Evolutionary conservation across 37 sponge, comb jelly and placozoan genomes (phyloP), one percentile per base, ranked within the genome.

Genomic region (Ephydatia muelleri): DNA sequence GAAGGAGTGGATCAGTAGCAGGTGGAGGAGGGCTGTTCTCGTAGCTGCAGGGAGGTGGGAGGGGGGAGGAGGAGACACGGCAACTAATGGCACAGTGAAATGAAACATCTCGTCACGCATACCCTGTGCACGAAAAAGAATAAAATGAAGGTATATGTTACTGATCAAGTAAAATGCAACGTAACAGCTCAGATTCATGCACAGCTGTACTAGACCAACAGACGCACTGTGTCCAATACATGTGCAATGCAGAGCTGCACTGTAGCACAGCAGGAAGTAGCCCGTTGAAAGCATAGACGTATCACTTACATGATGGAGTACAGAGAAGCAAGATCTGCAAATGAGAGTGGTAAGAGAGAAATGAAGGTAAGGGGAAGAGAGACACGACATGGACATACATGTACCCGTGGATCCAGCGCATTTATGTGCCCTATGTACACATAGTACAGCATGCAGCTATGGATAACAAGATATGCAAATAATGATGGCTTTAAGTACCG

Each of bases 311-410:
- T 82, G 27, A 77, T 74, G 31, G 91, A 90, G 77, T 79, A 89
- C 35, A 89, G 74, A 11, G 90, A 89, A 13, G 90, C 84, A 72
- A 81, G 80, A 66, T 89, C 90, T 89, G 76, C 65, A 67, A 76
- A 43, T 47, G 8, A 48, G 6, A 9, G 43, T 43, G 43, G 6
- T 43, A 6, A 6, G 6, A 43, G 43, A 9, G 43, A 43, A 43
- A 43, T n/a, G 6, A 43, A 43, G 43, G 43, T 43, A 43, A 43
- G 6, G 43, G 14, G 2, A 72, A 47, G 27, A 48, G 49, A 72
- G 30, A 76, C 22, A 25, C 26, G 47, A 76, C 77, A 38, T 39
- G 38, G 11, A 76, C 23, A 27, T 27, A 38, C 35, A 33, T 76
- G 77, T 27, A 29, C 26, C 3, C 26, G 11, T 26, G 70, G 4